A percentile compares a stretch with the other conserved stretches of the same genome.
These are phyloP conservation scores for Palaemon carinicauda DNA, from an alignment of 1,140 invertebrate species.

Conservation along the genomic window DNA sequence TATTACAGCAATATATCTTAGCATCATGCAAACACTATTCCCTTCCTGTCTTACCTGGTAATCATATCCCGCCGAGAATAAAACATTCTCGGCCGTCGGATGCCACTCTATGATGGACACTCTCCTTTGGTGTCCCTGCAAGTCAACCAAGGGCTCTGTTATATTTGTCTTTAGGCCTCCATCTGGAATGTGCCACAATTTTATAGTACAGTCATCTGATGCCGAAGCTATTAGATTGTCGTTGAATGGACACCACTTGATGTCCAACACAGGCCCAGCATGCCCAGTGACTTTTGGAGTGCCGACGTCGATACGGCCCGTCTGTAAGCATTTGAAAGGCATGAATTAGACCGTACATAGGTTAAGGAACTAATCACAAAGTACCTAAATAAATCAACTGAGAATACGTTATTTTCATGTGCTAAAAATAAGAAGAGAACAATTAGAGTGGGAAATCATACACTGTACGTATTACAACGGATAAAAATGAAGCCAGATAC, in stretches of 20 bases:
- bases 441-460: neutral
- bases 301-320: slow-evolving; percentile 63
- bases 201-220: slow-evolving; percentile 91
- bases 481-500: slow-evolving; percentile 62
- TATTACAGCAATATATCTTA: neutral
- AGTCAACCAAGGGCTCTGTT: slow-evolving; percentile 84
- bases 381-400: no score
- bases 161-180: slow-evolving; percentile 81
- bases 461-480: no score
- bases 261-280: slow-evolving; percentile 82
- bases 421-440: no score
- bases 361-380: no score
- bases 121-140: slow-evolving; percentile 86
- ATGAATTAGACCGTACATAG: neutral
- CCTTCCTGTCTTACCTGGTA: slow-evolving; percentile 72
- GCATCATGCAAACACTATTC: neutral
- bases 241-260: slow-evolving; percentile 92
- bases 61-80: slow-evolving; percentile 88
- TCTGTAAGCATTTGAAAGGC: slow-evolving; percentile 26
- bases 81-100: slow-evolving; percentile 89
- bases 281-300: slow-evolving; percentile 82
- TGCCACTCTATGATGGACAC: slow-evolving; percentile 93
- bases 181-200: slow-evolving; percentile 92
- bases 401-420: no score
- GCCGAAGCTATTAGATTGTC: slow-evolving; percentile 95